Evolutionary conservation across 1,140 invertebrate species (phyloP).

Genomic region (Melitaea cinxia): DNA sequence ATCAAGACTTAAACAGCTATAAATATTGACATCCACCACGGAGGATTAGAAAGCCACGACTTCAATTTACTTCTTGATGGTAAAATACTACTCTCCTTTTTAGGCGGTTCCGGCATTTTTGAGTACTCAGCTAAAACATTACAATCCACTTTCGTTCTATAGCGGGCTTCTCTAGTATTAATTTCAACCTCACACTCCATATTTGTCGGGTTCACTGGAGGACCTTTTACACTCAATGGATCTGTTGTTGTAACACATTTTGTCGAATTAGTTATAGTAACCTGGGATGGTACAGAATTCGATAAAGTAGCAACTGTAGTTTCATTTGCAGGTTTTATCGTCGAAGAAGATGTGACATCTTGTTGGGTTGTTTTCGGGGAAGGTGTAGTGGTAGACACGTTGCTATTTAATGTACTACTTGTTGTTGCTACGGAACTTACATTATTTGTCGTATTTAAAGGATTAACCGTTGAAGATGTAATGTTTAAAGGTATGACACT

Average conservation of each 20-base stretch:
- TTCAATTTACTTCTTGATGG: conserved; percentile 60
- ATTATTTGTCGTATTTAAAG: not conserved
- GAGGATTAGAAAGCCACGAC: conserved; percentile 62
- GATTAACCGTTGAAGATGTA: not conserved
- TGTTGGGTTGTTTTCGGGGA: not conserved
- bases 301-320: conserved; percentile 4
- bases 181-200: conserved; percentile 68
- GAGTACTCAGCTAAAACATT: conserved; percentile 58
- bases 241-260: conserved; percentile 40
- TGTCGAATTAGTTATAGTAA: conserved; percentile 31
- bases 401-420: not conserved
- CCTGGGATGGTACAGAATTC: not conserved
- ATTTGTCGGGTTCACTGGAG: conserved; percentile 43
- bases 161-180: conserved; percentile 46
- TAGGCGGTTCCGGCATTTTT: conserved; percentile 61
- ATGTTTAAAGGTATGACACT: not conserved
- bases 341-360: not conserved
- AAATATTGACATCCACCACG: conserved; percentile 73
- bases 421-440: not conserved
- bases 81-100: conserved; percentile 50
- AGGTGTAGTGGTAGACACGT: not conserved
- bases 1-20: conserved; percentile 48
- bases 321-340: conserved; percentile 6
- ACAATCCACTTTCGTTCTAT: conserved; percentile 60
- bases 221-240: conserved; percentile 59